These are phyloP conservation scores for Oasisia sp. DNA, from an alignment of 2,888 invertebrate species.

Conservation along the genomic window DNA sequence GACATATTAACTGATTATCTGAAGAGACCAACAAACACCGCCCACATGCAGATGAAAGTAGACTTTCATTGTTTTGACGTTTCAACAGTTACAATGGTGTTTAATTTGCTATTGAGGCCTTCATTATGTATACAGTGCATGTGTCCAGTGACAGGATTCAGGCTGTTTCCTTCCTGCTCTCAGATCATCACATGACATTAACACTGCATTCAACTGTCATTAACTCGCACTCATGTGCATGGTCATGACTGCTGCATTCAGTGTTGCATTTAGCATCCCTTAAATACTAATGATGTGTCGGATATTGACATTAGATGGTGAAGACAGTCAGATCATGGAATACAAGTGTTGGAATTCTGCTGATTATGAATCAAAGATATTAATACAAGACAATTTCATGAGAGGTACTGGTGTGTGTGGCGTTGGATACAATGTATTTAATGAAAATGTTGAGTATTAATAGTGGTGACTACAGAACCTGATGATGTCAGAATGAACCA, in stretches of 20 bases:
- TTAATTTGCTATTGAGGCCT: not conserved
- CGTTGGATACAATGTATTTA: not conserved
- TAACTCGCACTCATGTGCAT: not conserved
- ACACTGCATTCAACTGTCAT: not conserved
- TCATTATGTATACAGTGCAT: not conserved
- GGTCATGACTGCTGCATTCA: no score
- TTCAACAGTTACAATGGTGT: not conserved
- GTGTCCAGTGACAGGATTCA: slow-evolving; percentile 2
- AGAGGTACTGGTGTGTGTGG: not conserved
- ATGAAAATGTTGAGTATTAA: not conserved
- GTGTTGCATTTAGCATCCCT: not conserved
- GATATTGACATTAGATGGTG: not conserved
- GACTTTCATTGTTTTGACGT: no score
- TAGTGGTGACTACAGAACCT: not conserved
- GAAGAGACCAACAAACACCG: no score
- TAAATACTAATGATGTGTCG: not conserved
- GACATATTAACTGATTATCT: no score
- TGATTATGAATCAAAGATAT: not conserved
- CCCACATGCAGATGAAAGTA: no score
- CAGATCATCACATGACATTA: not conserved
- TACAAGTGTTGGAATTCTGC: not conserved
- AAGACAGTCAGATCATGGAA: not conserved
- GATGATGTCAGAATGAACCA: not conserved
- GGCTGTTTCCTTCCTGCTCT: not conserved
- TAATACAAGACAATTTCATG: not conserved